These are phyloP conservation scores for Potamarius usumacintae DNA, from an alignment of 2,113 vertebrate species.

Conservation along the genomic window DNA sequence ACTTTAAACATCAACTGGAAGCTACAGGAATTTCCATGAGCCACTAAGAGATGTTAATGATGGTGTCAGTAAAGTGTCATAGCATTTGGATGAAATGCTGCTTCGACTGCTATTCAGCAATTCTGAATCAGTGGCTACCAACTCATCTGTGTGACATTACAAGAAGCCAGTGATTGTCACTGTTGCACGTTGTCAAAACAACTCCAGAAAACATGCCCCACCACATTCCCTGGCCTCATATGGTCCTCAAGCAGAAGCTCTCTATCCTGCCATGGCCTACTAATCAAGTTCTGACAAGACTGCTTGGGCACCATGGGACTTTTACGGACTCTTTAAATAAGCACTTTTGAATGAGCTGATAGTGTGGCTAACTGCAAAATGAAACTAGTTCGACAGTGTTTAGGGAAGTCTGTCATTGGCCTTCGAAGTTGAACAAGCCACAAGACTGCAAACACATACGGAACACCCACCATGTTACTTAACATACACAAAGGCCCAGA, in stretches of 20 bases:
- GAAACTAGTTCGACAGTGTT: not conserved
- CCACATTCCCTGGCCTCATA: conserved; percentile 66
- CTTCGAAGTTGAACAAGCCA: not conserved
- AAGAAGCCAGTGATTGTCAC: conserved; percentile 24
- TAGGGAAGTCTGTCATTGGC: not conserved
- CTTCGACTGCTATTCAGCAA: not conserved
- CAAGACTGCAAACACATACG: not conserved
- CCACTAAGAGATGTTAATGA: conserved; percentile 28
- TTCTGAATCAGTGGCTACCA: not conserved
- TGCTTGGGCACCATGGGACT: conserved; percentile 53
- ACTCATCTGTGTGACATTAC: conserved; percentile 38
- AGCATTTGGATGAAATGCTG: not conserved
- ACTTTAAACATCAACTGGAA: not conserved
- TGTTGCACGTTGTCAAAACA: conserved; percentile 54
- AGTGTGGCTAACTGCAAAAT: not conserved
- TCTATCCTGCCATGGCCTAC: conserved; percentile 27
- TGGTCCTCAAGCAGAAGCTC: conserved; percentile 60
- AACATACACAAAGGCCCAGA: not conserved
- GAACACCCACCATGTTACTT: not conserved
- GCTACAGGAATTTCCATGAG: conserved; percentile 1
- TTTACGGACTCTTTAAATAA: conserved; percentile 62
- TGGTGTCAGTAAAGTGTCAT: conserved; percentile 9
- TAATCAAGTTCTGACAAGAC: conserved; percentile 61
- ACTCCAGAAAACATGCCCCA: conserved; percentile 58
- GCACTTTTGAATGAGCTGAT: conserved; percentile 49